Evolutionary conservation across 2,888 invertebrate species (phyloP), one percentile per base, ranked within the genome.

Genomic region (Pseudanteris insignis): DNA sequence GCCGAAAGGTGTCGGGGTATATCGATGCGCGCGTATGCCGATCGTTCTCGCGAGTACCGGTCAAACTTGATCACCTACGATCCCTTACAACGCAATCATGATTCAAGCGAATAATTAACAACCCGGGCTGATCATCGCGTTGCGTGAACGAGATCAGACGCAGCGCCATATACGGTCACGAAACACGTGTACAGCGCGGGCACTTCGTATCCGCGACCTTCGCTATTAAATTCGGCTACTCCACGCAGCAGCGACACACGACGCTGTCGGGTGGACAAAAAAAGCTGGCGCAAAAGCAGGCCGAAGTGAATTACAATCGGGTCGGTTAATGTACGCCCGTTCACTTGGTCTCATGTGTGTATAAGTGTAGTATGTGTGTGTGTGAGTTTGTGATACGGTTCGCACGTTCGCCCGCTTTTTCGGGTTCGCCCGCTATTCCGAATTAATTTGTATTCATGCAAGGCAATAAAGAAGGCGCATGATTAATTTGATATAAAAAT

Each of bases 401-500:
- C 51, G 59, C 41, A 51, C 51, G 46, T 51, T 51, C 38, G 47
- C 30, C 13, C 41, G 29, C 51, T 51, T 46, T 51, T 59, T 18
- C n/a, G n/a, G n/a, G n/a, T 59, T 59, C 51, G 50, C 58, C 48
- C 38, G 38, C 40, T 58, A 51, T 51, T 50, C 51, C 51, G 59
- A 59, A 51, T 60, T 60, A 60, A 60, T 53, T 60, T 60, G 59
- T 60, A 60, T 60, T 53, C 53, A 60, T 60, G 47, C 47, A 47
- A 53, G 59, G 59, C 59, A 60, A 59, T 53, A 60, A 60, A 60
- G 53, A 53, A 53, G 47, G 37, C 37, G 53, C 57, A 53, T 54
- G 58, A 63, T 63, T 63, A 63, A 63, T 63, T 63, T 50, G 54
- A 58, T 63, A 63, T 54, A 59, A 63, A 63, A 58, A 63, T 58